Base-by-base conservation (phyloP, 2,888 invertebrate genomes). In the Carabus problematicus region DNA sequence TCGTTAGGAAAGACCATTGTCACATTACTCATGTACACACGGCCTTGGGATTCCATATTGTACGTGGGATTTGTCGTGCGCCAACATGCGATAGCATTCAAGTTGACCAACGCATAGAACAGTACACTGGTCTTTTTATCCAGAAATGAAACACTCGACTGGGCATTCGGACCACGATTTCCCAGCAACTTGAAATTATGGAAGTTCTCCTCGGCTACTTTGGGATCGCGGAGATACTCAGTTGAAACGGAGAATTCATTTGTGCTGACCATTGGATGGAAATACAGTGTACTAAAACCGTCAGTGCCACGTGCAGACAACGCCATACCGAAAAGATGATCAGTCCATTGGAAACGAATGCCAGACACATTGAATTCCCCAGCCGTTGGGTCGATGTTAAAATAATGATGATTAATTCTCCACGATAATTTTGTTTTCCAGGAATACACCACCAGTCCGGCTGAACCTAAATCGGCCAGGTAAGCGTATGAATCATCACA, bases 11-110 rank as follows among this genome's bases (percentile, higher is more conserved):
- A 92, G 0, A 92, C 84, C 89, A 92, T 88, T 1, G 89, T 88
- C 1, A 83, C 84, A 70, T 90, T 86, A 75, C 87, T 89, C 87
- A 88, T 88, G 72, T 87, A 91, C 60, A 92, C 87, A 45, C 90
- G 83, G 3, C 89, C 91, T 77, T 92, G 91, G 8, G 90, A 88
- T 72, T 88, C 87, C 81, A 88, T 87, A 4, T 84, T 85, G 75
- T 91, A 92, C 0, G 85, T 85, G 54, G 86, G 86, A 73, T 88
- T 89, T 0, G 88, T 87, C 0, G 91, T 90, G 74, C 86, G 88
- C 92, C 92, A 93, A 75, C 92, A 93, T 0, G 89, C 91, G 0
- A 93, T 88, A 0, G 91, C 90, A 76, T 92, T 91, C 14, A 91
- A 78, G 76, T 92, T 91, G 0, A 91, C 87, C 64, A 92, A 78